Base-by-base conservation (phyloP, 2,888 invertebrate genomes). In the Pediacus dermestoides region DNA sequence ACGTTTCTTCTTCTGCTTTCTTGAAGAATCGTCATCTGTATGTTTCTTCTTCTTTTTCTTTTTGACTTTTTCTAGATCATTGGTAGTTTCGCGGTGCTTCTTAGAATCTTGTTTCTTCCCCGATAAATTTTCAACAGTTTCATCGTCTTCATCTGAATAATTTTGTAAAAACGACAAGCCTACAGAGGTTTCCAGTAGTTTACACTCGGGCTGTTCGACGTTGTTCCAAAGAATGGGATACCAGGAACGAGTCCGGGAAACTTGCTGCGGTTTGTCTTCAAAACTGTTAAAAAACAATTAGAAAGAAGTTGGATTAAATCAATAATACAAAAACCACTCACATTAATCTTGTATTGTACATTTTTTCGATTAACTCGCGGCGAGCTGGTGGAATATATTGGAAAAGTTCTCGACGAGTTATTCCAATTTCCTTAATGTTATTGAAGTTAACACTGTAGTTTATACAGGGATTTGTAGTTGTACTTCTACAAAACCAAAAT, bases 101-200 rank as follows among this genome's bases (percentile, higher is more conserved):
- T 42, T 48, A 21, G 25, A n/a, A n/a, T n/a, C n/a, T n/a, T n/a
- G 21, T 31, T 44, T 46, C 34, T 43, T 45, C 31, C n/a, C n/a
- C n/a, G n/a, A n/a, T n/a, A n/a, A n/a, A n/a, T n/a, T n/a, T n/a
- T n/a, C n/a, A n/a, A n/a, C n/a, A n/a, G n/a, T n/a, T n/a, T 59
- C 57, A 23, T 63, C 58, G 16, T 66, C 64, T 34, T 60, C 64
- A 27, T 65, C 66, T 0, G 62, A 61, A 43, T 68, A 68, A 33
- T 34, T 61, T 49, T 66, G 66, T 30, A 67, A 58, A 37, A 68
- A 63, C 2, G 64, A 63, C 16, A 68, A 49, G 8, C 67, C 64
- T 4, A 66, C 53, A 1, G 67, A 66, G 9, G 55, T 60, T 50
- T 68, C 67, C 22, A 64, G 39, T 11, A 65, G 21, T 49, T 61